Conservation (phyloP, 64 coral and sea anemone species). For the Montipora sp. region DNA sequence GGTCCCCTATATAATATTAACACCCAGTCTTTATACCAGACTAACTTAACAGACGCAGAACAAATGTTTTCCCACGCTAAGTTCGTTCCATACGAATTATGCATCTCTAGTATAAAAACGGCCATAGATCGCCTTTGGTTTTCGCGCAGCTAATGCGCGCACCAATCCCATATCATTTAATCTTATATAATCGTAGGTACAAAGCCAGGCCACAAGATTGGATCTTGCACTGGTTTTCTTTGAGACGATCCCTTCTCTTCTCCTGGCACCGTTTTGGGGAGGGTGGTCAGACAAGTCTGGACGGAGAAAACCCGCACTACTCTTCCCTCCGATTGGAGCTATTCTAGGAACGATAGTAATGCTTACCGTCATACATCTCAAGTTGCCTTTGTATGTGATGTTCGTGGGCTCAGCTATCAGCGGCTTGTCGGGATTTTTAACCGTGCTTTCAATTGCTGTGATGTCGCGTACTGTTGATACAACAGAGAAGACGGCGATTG, state of each 20-base stretch:
- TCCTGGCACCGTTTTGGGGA: constrained; percentile 52
- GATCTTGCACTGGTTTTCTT: constrained; percentile 39
- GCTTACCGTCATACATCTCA: too few species aligned
- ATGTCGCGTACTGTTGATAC: constrained; percentile 42
- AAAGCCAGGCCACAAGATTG: constrained; percentile 53
- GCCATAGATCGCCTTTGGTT: too few species aligned
- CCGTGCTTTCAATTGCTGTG: background rate
- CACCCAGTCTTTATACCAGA: too few species aligned
- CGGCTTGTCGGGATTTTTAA: constrained; percentile 7
- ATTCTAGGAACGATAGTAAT: too few species aligned
- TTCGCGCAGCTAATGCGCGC: too few species aligned
- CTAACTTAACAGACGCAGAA: too few species aligned
- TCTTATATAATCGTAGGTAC: constrained; percentile 47
- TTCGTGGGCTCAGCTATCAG: constrained; percentile 29
- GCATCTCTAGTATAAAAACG: too few species aligned
- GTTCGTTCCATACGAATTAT: too few species aligned
- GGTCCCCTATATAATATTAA: too few species aligned
- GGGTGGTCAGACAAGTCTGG: constrained; percentile 53
- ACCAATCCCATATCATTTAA: too few species aligned
- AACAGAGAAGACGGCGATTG: background rate
- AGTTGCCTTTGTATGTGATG: constrained; percentile 32
- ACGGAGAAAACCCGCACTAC: constrained; percentile 11
- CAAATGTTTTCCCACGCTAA: too few species aligned
- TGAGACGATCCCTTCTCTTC: constrained; percentile 3
- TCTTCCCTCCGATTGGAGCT: constrained; percentile 44